Percentiles rank a stretch among this genome's conserved stretches.
phyloP scores from a whole-genome alignment of 2,797 vertebrate species.

The Emys orbicularis region DNA sequence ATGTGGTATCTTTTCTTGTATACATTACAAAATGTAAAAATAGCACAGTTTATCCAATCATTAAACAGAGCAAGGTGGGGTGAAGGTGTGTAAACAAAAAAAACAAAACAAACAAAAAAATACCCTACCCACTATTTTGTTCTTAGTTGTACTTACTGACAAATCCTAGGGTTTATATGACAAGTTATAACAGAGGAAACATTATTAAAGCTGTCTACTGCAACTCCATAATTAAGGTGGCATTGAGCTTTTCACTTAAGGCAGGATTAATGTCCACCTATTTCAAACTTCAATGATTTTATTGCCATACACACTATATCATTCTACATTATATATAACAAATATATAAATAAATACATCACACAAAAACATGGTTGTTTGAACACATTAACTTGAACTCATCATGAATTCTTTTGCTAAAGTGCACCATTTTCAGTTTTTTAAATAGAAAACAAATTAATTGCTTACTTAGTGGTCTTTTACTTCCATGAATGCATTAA shows the following conservation, averaged over 20 bases:
- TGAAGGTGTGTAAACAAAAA: neutral
- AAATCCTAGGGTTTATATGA: neutral
- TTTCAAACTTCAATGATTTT: neutral
- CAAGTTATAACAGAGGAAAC: neutral
- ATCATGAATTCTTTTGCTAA: slow-evolving; percentile 4
- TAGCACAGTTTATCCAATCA: neutral
- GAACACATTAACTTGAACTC: neutral
- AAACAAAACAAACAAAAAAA: neutral
- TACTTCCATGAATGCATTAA: slow-evolving; percentile 24
- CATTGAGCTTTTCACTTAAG: neutral
- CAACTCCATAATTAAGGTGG: neutral
- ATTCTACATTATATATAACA: neutral
- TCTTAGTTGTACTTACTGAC: neutral
- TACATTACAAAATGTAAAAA: neutral
- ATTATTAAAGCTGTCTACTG: neutral
- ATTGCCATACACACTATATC: neutral
- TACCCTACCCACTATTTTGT: neutral
- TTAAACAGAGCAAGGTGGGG: neutral
- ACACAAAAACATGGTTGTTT: neutral
- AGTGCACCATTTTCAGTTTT: neutral
- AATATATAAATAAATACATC: neutral
- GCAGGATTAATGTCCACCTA: neutral
- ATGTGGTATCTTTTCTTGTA: neutral
- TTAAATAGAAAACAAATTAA: neutral
- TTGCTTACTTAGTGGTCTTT: slow-evolving; percentile 22